phyloP scores from a whole-genome alignment of 37 sponge, comb jelly and placozoan species.

The Crambe crambe region DNA sequence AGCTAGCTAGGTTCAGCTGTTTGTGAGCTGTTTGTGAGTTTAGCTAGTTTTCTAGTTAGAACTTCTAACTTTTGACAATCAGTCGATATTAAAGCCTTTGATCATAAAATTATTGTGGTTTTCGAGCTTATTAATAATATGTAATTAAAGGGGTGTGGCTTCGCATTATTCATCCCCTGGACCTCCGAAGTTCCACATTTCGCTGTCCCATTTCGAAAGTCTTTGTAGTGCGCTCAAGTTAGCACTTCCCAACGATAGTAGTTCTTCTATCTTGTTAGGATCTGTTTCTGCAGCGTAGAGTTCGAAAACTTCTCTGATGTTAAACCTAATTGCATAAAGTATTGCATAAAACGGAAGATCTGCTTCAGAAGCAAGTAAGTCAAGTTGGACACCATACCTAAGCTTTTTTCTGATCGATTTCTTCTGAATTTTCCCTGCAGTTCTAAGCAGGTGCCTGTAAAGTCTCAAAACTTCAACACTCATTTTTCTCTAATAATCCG shows the following conservation, averaged over 20 bases:
- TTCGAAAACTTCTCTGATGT: constrained; percentile 63
- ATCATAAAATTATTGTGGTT: too few species aligned
- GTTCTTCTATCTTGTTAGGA: constrained; percentile 21
- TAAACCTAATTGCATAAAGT: constrained; percentile 41
- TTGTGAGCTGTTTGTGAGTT: too few species aligned
- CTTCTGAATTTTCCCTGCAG: constrained; percentile 14
- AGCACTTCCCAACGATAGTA: constrained; percentile 33
- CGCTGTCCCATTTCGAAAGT: constrained; percentile 27
- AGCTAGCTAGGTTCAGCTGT: too few species aligned
- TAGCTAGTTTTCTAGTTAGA: too few species aligned
- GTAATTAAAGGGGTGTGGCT: too few species aligned
- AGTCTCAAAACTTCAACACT: constrained; percentile 32
- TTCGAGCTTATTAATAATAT: too few species aligned
- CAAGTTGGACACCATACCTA: too few species aligned
- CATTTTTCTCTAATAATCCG: constrained; percentile 6
- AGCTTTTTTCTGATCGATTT: constrained; percentile 27
- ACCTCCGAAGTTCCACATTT: background rate
- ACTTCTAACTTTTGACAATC: too few species aligned
- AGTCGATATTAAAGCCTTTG: too few species aligned
- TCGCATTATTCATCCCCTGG: too few species aligned
- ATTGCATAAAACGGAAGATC: too few species aligned
- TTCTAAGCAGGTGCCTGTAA: constrained; percentile 43
- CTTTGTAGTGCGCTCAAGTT: constrained; percentile 23
- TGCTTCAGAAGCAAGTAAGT: too few species aligned
- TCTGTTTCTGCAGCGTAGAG: constrained; percentile 32